Conservation (phyloP, 2,797 vertebrate genomes). For the Serranus cabrilla region DNA sequence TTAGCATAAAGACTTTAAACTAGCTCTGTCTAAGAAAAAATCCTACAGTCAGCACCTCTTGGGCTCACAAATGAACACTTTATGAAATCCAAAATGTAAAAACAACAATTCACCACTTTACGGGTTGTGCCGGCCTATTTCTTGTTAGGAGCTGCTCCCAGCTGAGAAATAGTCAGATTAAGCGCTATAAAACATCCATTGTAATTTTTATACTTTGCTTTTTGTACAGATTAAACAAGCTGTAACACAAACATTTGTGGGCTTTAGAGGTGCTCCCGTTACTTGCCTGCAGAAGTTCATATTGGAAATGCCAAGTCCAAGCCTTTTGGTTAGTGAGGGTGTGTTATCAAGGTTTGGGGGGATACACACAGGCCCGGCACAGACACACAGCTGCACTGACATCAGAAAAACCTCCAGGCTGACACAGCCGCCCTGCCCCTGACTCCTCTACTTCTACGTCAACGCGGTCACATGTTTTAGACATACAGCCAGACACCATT, state of each 20-base stretch:
- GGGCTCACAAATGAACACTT: background rate
- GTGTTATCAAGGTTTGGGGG: constrained; percentile 36
- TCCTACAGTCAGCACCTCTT: background rate
- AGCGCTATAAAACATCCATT: background rate
- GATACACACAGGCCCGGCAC: constrained; percentile 37
- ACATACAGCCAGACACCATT: constrained; percentile 12
- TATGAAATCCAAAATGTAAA: background rate
- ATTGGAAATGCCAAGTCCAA: constrained; percentile 22
- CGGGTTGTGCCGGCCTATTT: background rate
- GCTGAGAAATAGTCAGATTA: too few relatives aligned
- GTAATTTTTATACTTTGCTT: background rate
- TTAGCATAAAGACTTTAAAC: constrained; percentile 10
- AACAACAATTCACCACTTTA: background rate
- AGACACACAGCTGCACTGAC: constrained; percentile 57
- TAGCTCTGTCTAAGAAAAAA: background rate
- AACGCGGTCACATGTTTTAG: constrained; percentile 40
- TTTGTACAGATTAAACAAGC: background rate
- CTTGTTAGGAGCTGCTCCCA: background rate
- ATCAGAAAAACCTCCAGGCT: constrained; percentile 52
- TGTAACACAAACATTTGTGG: background rate
- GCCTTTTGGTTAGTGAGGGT: constrained; percentile 62
- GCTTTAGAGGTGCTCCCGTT: background rate
- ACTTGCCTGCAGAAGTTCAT: constrained; percentile 9
- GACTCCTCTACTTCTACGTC: constrained; percentile 43
- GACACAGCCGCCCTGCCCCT: constrained; percentile 43